Percentiles rank a stretch among this genome's conserved stretches.
phyloP scores from a whole-genome alignment of 2,888 invertebrate species.

The Lasioglossum villosulum region DNA sequence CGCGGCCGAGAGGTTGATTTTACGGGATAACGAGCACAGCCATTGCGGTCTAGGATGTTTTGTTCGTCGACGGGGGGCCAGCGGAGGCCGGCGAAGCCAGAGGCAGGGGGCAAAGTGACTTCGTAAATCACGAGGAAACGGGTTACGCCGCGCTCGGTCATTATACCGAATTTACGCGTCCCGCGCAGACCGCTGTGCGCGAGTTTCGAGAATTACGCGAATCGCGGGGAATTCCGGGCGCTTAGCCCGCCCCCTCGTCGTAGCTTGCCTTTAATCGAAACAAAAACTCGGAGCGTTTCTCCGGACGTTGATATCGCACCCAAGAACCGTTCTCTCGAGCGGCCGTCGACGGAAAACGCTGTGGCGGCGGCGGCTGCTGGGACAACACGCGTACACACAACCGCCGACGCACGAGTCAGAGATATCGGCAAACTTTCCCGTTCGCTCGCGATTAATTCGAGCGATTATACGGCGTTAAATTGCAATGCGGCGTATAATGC shows the following conservation, averaged over 20 bases:
- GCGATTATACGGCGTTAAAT: conserved; percentile 56
- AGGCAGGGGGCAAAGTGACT: conserved; percentile 67
- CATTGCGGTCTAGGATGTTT: conserved; percentile 72
- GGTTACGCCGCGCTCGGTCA: conserved; percentile 63
- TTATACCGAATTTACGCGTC: conserved; percentile 71
- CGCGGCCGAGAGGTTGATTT: conserved; percentile 53
- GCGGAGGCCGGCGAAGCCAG: background rate
- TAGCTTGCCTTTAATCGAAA: conserved; percentile 41
- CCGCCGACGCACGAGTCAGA: conserved; percentile 14
- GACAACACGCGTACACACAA: background rate
- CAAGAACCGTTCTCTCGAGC: background rate
- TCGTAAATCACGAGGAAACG: conserved; percentile 77
- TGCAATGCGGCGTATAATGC: conserved; percentile 47
- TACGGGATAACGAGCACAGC: conserved; percentile 68
- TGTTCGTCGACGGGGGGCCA: conserved; percentile 56
- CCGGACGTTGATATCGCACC: background rate
- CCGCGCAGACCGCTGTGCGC: conserved; percentile 33
- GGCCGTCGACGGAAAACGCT: background rate
- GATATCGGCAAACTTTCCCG: conserved; percentile 35
- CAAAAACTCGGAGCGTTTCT: conserved; percentile 44
- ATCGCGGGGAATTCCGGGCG: conserved; percentile 48
- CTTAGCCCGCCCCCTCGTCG: conserved; percentile 20
- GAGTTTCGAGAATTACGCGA: conserved; percentile 50
- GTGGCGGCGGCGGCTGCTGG: background rate
- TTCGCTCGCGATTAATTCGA: conserved; percentile 45